Base-by-base conservation (phyloP, 2,888 invertebrate genomes). In the Cynaeus angustus region DNA sequence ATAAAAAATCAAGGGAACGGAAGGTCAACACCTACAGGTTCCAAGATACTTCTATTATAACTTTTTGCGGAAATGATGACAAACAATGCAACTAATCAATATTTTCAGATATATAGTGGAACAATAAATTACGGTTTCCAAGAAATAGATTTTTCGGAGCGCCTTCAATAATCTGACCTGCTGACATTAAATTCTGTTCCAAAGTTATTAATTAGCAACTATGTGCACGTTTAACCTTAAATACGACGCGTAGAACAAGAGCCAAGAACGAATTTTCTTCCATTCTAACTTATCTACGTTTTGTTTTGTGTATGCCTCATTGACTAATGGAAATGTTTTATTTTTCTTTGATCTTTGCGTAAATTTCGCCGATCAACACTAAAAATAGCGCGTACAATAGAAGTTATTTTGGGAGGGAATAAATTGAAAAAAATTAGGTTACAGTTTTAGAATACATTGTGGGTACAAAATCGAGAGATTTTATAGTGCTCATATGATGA, bases 51-150 rank as follows among this genome's bases (percentile, higher is more conserved):
- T 50, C 50, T 26, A 50, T 26, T 26, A n/a, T 30, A 30, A 30
- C 28, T 50, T 50, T 50, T 50, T 50, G 50, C 50, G 50, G 50
- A 50, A 50, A 50, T 50, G 30, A 50, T 28, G 50, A 21, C 48
- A 48, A 48, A 48, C 48, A 48, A 48, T 48, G 50, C 50, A 50
- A n/a, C 50, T 10, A 50, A 50, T 50, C 50, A 30, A 50, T 50
- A 50, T 26, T 50, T 50, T 50, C 50, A 30, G 3, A 50, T 26
- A 2, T n/a, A 50, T 50, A 6, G 50, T 26, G 50, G 21, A 16
- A 16, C 48, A 13, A 26, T 13, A 16, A 48, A 48, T 48, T 48
- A 16, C 21, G 21, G 16, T 16, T 21, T 26, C 48, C 16, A 9
- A 9, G 48, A 16, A 48, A 21, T 26, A 48, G 48, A 48, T 16